Percentiles rank a stretch among this genome's conserved stretches.
Conservation (phyloP, 2,888 invertebrate genomes). For the Drosophila melanosoma region DNA sequence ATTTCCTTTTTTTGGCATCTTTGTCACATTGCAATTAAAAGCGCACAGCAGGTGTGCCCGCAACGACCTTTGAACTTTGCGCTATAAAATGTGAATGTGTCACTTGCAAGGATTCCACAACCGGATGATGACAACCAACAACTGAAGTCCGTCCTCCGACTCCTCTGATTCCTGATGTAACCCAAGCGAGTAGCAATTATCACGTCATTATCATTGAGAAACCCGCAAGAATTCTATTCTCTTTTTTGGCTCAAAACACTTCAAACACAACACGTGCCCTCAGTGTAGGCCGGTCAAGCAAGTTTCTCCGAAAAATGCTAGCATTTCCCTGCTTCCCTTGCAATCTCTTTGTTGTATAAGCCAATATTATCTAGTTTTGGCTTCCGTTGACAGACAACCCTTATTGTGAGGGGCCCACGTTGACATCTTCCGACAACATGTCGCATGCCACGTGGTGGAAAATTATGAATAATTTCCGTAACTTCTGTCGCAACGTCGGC, state of each 20-base stretch:
- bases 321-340: not conserved
- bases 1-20: constrained; percentile 59
- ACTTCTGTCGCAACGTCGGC: constrained; percentile 60
- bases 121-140: constrained; percentile 46
- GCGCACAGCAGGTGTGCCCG: constrained; percentile 81
- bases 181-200: constrained; percentile 68
- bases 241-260: not conserved
- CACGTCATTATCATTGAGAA: constrained; percentile 73
- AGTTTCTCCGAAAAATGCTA: constrained; percentile 28
- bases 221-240: constrained; percentile 36
- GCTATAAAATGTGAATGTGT: constrained; percentile 76
- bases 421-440: constrained; percentile 56
- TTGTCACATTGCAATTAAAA: constrained; percentile 83
- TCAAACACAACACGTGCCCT: not conserved
- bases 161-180: constrained; percentile 22
- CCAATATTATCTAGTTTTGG: constrained; percentile 30
- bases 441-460: constrained; percentile 63
- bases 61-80: constrained; percentile 77
- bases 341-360: not conserved
- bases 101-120: constrained; percentile 84
- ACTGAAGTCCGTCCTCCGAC: not conserved
- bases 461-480: constrained; percentile 82
- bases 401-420: constrained; percentile 46
- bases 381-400: constrained; percentile 74
- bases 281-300: constrained; percentile 29